A percentile compares a stretch with the other conserved stretches of the same genome.
These are phyloP conservation scores for Mercenaria mercenaria DNA, from an alignment of 1,140 invertebrate genomes.

Conservation along the genomic window DNA sequence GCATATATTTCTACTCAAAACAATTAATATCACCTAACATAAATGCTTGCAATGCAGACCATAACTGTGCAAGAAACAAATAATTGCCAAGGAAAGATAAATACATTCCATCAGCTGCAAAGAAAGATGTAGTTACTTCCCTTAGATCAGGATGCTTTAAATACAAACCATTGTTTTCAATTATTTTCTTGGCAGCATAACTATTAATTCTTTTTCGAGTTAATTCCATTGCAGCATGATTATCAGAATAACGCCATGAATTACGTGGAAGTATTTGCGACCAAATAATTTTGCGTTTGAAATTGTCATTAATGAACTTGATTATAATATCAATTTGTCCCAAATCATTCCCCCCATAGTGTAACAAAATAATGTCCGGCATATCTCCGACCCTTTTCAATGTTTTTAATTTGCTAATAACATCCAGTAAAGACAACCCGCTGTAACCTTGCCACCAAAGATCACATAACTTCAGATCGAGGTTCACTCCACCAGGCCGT, in stretches of 20 bases:
- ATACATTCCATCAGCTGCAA: neutral
- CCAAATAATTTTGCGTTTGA: neutral
- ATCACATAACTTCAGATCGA: neutral
- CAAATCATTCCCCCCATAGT: neutral
- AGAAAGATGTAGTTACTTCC: neutral
- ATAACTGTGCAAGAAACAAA: neutral
- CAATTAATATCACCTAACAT: too few species aligned
- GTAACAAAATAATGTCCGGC: neutral
- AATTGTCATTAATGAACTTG: neutral
- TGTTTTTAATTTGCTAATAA: neutral
- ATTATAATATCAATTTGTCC: neutral
- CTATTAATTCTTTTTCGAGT: neutral
- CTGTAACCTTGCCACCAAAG: too few species aligned
- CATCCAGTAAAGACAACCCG: neutral
- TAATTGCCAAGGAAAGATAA: neutral
- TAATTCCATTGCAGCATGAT: neutral
- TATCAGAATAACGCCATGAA: neutral
- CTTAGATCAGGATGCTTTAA: neutral
- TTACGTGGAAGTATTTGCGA: neutral
- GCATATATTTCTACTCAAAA: too few species aligned
- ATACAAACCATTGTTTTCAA: neutral
- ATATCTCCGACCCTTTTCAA: neutral
- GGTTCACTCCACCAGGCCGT: neutral
- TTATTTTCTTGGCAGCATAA: neutral
- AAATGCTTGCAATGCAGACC: neutral